Percentiles rank a stretch among this genome's conserved stretches.
Conservation (phyloP, 1,140 invertebrate genomes). For the Zaprionus kolodkinae region DNA sequence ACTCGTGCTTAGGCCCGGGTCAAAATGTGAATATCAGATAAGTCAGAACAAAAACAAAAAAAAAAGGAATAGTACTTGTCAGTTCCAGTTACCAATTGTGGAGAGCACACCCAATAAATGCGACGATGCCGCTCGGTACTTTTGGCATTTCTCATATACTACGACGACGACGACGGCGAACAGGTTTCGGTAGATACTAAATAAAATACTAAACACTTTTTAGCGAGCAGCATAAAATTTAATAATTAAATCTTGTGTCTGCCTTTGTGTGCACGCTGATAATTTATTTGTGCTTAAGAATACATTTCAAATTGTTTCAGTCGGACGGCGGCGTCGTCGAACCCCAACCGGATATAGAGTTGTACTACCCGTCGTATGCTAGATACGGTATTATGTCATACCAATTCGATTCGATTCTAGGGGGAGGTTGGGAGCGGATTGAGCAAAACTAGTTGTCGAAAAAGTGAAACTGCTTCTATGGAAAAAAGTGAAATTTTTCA, state of each 20-base stretch:
- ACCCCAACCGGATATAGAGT: constrained; percentile 65
- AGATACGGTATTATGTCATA: constrained; percentile 64
- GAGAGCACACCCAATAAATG: constrained; percentile 16
- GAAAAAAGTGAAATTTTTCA: constrained; percentile 71
- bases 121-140: not conserved
- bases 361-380: not conserved
- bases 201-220: constrained; percentile 67
- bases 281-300: constrained; percentile 44
- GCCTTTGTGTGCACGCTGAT: constrained; percentile 29
- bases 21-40: constrained; percentile 25
- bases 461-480: constrained; percentile 69
- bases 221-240: constrained; percentile 67
- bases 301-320: constrained; percentile 50
- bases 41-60: not conserved
- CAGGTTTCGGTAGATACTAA: constrained; percentile 58
- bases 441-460: constrained; percentile 53
- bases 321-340: not conserved
- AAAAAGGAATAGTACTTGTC: constrained; percentile 18
- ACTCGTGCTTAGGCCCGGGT: constrained; percentile 28
- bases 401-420: not conserved
- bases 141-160: constrained; percentile 26
- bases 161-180: constrained; percentile 24
- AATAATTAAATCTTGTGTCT: constrained; percentile 61
- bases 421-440: not conserved
- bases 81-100: constrained; percentile 43